Conservation (phyloP, 2,113 vertebrate species). For the Rhombomys opimus region DNA sequence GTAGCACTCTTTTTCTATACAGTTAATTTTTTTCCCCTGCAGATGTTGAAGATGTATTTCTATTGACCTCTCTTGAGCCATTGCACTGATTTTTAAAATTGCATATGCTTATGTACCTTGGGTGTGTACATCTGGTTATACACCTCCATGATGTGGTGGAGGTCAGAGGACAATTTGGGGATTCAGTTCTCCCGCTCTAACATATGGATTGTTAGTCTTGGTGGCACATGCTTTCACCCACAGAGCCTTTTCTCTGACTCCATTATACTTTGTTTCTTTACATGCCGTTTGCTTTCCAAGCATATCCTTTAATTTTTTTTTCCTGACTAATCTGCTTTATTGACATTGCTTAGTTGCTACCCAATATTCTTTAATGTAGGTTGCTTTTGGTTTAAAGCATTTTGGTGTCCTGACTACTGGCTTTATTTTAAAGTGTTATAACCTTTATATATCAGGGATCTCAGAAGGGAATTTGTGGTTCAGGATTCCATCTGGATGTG, state of each 20-base stretch:
- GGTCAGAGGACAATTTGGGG: not conserved
- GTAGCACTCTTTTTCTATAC: not conserved
- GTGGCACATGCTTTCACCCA: not conserved
- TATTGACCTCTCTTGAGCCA: not conserved
- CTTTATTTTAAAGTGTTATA: slow-evolving; percentile 69
- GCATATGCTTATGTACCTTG: no score
- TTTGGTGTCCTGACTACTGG: slow-evolving; percentile 66
- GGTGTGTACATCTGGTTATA: not conserved
- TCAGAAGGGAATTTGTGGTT: not conserved
- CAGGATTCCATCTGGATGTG: not conserved
- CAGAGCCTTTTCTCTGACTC: not conserved
- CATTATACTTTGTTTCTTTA: not conserved
- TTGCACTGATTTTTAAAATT: slow-evolving; percentile 5
- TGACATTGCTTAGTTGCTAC: slow-evolving; percentile 80
- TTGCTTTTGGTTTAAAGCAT: slow-evolving; percentile 75
- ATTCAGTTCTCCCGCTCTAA: not conserved
- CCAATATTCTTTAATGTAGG: slow-evolving; percentile 70
- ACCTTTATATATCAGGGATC: not conserved
- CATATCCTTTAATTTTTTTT: slow-evolving; percentile 14
- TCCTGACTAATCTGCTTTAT: slow-evolving; percentile 67
- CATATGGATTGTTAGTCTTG: not conserved
- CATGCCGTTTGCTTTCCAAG: not conserved
- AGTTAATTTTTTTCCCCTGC: not conserved
- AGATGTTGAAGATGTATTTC: slow-evolving; percentile 20
- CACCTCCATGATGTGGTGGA: not conserved